Percentiles rank a stretch among this genome's conserved stretches.
These are phyloP conservation scores for Zaprionus davidi DNA, from an alignment of 1,140 invertebrate species.

Conservation along the genomic window DNA sequence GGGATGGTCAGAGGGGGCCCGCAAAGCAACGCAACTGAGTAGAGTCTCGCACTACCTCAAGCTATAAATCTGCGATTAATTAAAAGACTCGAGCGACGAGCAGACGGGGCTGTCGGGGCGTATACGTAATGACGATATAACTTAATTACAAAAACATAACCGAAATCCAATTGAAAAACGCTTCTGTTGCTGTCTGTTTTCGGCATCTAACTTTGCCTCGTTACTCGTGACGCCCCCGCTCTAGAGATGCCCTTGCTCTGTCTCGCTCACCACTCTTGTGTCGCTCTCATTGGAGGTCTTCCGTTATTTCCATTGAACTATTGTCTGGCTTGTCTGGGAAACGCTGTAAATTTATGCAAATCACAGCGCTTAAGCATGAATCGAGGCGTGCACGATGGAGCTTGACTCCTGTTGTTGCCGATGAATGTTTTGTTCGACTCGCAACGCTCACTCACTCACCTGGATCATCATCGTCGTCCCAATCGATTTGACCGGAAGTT, in stretches of 20 bases:
- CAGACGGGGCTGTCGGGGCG: conserved; percentile 31
- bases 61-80: conserved; percentile 81
- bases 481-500: conserved; percentile 84
- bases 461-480: conserved; percentile 84
- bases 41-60: conserved; percentile 50
- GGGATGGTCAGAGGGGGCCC: neutral
- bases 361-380: conserved; percentile 49
- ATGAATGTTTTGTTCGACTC: conserved; percentile 45
- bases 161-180: conserved; percentile 68
- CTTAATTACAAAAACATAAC: conserved; percentile 81
- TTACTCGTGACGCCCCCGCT: neutral
- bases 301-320: conserved; percentile 39
- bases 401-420: conserved; percentile 48
- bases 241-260: neutral
- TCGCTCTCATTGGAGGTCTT: neutral
- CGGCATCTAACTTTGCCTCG: conserved; percentile 6
- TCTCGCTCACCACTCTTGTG: neutral
- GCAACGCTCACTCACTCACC: conserved; percentile 67
- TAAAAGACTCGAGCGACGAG: conserved; percentile 45
- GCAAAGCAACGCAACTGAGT: neutral
- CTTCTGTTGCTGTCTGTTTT: conserved; percentile 39
- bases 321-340: conserved; percentile 42
- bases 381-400: conserved; percentile 34
- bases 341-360: conserved; percentile 67
- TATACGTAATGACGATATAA: conserved; percentile 76